Base-by-base conservation (phyloP, 1,140 invertebrate genomes). In the Brachionus angularis region DNA sequence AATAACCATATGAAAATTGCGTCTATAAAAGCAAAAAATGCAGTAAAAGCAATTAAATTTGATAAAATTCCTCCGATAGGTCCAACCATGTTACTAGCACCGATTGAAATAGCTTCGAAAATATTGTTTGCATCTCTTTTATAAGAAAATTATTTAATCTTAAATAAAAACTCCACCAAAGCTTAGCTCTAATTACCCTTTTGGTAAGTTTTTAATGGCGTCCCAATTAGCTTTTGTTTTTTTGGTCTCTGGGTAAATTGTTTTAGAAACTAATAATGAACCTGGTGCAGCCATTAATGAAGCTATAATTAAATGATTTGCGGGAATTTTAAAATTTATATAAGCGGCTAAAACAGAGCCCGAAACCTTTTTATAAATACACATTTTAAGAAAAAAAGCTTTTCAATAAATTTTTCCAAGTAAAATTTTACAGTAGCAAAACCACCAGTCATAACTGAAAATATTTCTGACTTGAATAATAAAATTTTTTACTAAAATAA, bases 381-480 rank as follows among this genome's bases (percentile, higher is more conserved):
- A n/a, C n/a, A n/a, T n/a, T n/a, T n/a, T n/a, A n/a, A n/a, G n/a
- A n/a, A n/a, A n/a, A n/a, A n/a, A n/a, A n/a, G n/a, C n/a, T n/a
- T n/a, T n/a, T n/a, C n/a, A n/a, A n/a, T n/a, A n/a, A n/a, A n/a
- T n/a, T n/a, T n/a, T n/a, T n/a, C n/a, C n/a, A n/a, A n/a, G n/a
- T n/a, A n/a, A n/a, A n/a, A n/a, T n/a, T n/a, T 67, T 67, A 96
- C 91, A 5, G 92, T 94, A 0, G 93, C 90, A 80, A 96, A 96
- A 7, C 94, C 94, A 0, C 89, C 90, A 2, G 89, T 87, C 89
- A 96, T 91, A 14, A 98, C 84, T 0, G 93, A 88, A 79, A 96
- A 91, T 0, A 97, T 80, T 82, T 98, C 67, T 1, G 67, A 71
- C 46, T 67, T 18, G 21, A 36, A 33, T 23, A n/a, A 46, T 39